These are phyloP conservation scores for Aythya baeri DNA, from an alignment of 2,113 vertebrate genomes.

Conservation along the genomic window DNA sequence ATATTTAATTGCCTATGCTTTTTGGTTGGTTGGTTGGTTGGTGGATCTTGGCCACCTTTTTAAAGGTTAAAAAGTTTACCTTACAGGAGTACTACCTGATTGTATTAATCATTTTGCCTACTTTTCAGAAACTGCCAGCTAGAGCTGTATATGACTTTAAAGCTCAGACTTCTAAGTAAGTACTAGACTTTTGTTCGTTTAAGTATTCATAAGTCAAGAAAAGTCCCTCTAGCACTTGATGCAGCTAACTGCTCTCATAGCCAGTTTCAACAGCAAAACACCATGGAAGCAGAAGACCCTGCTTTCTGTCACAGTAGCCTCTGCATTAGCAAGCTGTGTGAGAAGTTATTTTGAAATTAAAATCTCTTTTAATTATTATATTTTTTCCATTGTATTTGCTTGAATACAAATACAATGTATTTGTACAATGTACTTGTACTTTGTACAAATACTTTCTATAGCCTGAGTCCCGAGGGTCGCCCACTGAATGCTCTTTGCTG, in stretches of 20 bases:
- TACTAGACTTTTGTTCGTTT: constrained; percentile 54
- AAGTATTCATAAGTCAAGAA: background rate
- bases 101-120: constrained; percentile 62
- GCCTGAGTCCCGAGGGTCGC: background rate
- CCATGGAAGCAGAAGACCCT: background rate
- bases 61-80: background rate
- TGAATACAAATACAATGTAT: background rate
- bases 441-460: background rate
- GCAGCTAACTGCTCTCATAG: background rate
- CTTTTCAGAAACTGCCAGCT: constrained; percentile 94
- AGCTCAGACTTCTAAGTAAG: constrained; percentile 98
- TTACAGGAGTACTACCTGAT: background rate
- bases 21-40: background rate
- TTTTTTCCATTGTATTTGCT: background rate
- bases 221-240: background rate
- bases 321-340: background rate
- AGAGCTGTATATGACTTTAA: constrained; percentile 99
- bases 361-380: background rate
- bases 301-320: background rate
- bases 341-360: background rate
- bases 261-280: background rate
- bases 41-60: background rate
- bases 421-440: too few species aligned
- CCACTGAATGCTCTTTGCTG: background rate
- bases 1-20: background rate